Evolutionary conservation across 2,113 vertebrate genomes (phyloP), one percentile per base, ranked within the genome.

Genomic region (Hyaena hyaena): DNA sequence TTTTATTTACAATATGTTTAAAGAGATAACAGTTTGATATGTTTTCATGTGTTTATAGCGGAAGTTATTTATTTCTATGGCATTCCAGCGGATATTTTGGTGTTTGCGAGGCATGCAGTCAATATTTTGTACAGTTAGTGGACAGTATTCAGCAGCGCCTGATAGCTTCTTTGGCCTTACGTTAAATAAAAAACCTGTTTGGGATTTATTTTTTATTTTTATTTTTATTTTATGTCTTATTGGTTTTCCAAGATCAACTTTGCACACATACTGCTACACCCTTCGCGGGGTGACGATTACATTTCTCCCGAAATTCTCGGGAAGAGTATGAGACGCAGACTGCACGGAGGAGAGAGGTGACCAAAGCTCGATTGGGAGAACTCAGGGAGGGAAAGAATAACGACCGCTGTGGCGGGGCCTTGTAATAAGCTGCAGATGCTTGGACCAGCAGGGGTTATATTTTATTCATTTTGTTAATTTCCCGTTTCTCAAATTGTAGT

Each of bases 11-110:
- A 98, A 98, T 99, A 98, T 99, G 99, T 99, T 99, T 98, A 99
- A 99, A 99, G 99, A 99, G 98, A 99, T 99, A 99, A 99, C 98
- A 98, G 98, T 99, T 99, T 99, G 99, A 99, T 99, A 98, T 99
- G 99, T 99, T 99, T 98, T 99, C 99, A 99, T 99, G 98, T 99
- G 99, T 99, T 99, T 99, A 99, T 99, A 98, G 99, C 99, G 99
- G 99, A 99, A 99, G 98, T 99, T 99, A 99, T 99, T 99, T 99
- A 99, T 99, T 99, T 99, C 99, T 98, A 99, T 93, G 84, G 99
- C 99, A 99, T 99, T 99, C 99, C 98, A 98, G 99, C 98, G 98
- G 98, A 98, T 99, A 99, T 99, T 99, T 99, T 99, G 98, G 98
- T 99, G 99, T 99, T 99, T 99, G 98, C 98, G 98, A 99, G 99